Conservation (phyloP, 2,797 vertebrate species). For the Enteromius paludinosus region DNA sequence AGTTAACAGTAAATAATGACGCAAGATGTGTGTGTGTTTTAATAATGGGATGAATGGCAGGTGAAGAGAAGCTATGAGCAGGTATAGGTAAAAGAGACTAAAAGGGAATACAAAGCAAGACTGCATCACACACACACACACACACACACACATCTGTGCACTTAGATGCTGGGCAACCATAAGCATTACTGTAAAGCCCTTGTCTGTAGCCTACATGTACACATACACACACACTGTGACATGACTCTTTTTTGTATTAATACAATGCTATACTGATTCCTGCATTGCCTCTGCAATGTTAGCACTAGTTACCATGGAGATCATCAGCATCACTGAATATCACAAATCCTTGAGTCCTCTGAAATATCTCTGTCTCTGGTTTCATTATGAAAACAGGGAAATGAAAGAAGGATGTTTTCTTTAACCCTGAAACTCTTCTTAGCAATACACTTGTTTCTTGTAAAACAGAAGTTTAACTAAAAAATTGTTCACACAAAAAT, state of each 20-base stretch:
- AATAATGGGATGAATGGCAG: neutral
- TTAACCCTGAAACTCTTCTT: neutral
- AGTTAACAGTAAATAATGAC: neutral
- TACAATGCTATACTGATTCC: conserved; percentile 19
- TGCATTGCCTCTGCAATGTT: conserved; percentile 1
- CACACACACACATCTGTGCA: neutral
- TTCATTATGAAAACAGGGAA: conserved; percentile 14
- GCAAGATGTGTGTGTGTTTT: neutral
- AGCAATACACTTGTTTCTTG: neutral
- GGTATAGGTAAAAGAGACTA: neutral
- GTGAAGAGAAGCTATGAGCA: neutral
- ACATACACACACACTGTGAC: neutral
- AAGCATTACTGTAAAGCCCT: neutral
- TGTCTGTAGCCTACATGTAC: conserved; percentile 2
- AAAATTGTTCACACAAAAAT: neutral
- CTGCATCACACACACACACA: neutral
- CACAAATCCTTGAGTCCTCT: conserved; percentile 19
- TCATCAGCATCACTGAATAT: conserved; percentile 16
- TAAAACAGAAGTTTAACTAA: neutral
- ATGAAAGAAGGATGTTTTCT: conserved; percentile 1
- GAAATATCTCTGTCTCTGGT: neutral
- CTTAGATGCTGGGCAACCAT: neutral
- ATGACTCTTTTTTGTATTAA: conserved; percentile 24
- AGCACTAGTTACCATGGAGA: conserved; percentile 33
- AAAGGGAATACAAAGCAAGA: neutral